Conservation (phyloP, 2,888 invertebrate species). For the Chymomyza amoena region DNA sequence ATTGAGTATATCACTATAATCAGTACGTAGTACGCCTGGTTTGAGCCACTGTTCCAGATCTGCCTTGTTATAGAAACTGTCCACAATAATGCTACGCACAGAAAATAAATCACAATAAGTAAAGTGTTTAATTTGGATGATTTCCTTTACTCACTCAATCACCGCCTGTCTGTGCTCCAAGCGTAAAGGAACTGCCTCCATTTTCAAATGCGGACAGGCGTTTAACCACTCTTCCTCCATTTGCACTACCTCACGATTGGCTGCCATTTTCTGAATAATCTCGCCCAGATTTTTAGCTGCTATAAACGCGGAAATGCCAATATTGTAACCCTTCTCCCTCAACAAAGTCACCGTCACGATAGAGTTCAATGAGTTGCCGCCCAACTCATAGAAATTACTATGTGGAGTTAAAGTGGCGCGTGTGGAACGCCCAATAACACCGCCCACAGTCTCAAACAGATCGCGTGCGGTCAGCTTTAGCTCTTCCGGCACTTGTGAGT, state of each 20-base stretch:
- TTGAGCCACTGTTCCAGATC: constrained; percentile 90
- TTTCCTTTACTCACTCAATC: constrained; percentile 83
- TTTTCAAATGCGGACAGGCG: constrained; percentile 71
- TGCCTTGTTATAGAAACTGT: constrained; percentile 91
- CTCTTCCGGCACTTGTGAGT: constrained; percentile 82
- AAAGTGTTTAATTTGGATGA: no score
- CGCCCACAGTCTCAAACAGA: constrained; percentile 87
- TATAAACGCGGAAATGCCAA: constrained; percentile 91
- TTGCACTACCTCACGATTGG: constrained; percentile 62
- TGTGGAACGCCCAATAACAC: constrained; percentile 84
- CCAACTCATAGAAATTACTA: constrained; percentile 90
- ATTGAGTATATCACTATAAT: constrained; percentile 85
- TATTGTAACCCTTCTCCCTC: constrained; percentile 87
- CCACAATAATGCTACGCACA: constrained; percentile 85
- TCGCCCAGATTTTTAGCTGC: constrained; percentile 85
- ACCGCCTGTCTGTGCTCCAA: constrained; percentile 83
- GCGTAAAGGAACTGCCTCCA: constrained; percentile 72
- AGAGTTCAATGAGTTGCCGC: constrained; percentile 92
- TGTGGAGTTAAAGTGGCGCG: constrained; percentile 82
- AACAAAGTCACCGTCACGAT: constrained; percentile 89
- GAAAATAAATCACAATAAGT: no score
- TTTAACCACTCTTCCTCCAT: constrained; percentile 73
- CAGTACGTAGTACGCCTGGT: constrained; percentile 83
- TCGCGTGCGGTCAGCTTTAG: constrained; percentile 83
- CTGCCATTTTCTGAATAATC: constrained; percentile 82